phyloP scores from a whole-genome alignment of 53 echinoderm and acorn worm genomes.

The Luidia sarsii region DNA sequence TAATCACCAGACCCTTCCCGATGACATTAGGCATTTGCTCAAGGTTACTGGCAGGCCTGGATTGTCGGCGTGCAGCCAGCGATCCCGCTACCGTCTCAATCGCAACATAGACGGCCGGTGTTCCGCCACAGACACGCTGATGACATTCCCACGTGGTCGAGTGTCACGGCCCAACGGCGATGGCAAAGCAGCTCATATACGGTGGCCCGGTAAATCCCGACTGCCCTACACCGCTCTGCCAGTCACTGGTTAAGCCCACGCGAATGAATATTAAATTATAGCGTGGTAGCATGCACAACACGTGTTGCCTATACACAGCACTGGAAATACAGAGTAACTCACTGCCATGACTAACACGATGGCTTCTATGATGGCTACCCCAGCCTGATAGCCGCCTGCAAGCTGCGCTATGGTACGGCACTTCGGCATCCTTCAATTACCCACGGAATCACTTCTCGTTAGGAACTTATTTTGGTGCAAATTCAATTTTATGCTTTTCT shows the following conservation, averaged over 20 bases:
- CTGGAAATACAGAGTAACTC: background rate
- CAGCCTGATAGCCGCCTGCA: too few relatives aligned
- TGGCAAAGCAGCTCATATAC: too few relatives aligned
- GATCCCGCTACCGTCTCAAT: slow-evolving; percentile 37
- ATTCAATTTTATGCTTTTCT: slow-evolving; percentile 48
- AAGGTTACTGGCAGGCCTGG: slow-evolving; percentile 43
- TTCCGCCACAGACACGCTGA: slow-evolving; percentile 41
- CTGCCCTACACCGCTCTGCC: too few relatives aligned
- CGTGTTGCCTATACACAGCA: slow-evolving; percentile 8
- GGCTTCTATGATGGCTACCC: too few relatives aligned
- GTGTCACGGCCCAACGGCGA: too few relatives aligned
- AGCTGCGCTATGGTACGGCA: too few relatives aligned
- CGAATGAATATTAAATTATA: slow-evolving; percentile 50
- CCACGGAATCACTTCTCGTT: slow-evolving; percentile 29
- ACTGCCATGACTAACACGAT: too few relatives aligned
- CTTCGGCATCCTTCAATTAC: slow-evolving; percentile 30
- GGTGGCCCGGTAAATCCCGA: too few relatives aligned
- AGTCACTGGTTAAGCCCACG: slow-evolving; percentile 6
- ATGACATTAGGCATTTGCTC: slow-evolving; percentile 46
- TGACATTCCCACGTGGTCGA: slow-evolving; percentile 41
- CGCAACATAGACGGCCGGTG: slow-evolving; percentile 40
- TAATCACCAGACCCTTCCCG: slow-evolving; percentile 5
- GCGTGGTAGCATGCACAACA: slow-evolving; percentile 38
- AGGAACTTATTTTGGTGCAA: slow-evolving; percentile 39
- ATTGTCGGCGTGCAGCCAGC: slow-evolving; percentile 43